These are phyloP conservation scores for Meliscaeva auricollis DNA, from an alignment of 2,888 invertebrate genomes.

Conservation along the genomic window DNA sequence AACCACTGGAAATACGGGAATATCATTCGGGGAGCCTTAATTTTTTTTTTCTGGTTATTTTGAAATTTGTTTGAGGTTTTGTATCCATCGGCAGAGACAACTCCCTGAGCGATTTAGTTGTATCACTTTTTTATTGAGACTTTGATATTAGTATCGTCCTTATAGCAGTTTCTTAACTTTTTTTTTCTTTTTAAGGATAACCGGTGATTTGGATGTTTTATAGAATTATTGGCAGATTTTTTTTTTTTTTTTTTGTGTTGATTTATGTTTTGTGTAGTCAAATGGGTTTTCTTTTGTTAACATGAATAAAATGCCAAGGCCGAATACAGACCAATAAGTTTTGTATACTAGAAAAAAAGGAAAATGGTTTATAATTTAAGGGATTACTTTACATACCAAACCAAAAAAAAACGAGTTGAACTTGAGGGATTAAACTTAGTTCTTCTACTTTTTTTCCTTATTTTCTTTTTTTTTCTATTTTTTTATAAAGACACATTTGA, in stretches of 20 bases:
- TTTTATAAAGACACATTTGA: not conserved
- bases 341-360: too few species aligned
- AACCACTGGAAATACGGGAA: constrained; percentile 31
- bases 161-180: constrained; percentile 1
- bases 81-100: constrained; percentile 63
- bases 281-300: not conserved
- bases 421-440: not conserved
- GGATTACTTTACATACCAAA: too few species aligned
- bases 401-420: not conserved
- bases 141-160: not conserved
- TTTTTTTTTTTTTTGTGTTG: not conserved
- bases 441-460: not conserved
- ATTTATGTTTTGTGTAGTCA: not conserved
- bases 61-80: constrained; percentile 47
- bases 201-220: constrained; percentile 58
- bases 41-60: constrained; percentile 23
- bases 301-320: not conserved
- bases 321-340: too few species aligned
- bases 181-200: constrained; percentile 36
- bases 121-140: not conserved
- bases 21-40: not conserved
- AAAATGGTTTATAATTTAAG: too few species aligned
- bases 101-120: constrained; percentile 51
- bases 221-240: constrained; percentile 55
- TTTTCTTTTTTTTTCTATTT: not conserved